These are phyloP conservation scores for Amblyjoppa fuscipennis DNA, from an alignment of 2,888 invertebrate genomes.

Conservation along the genomic window DNA sequence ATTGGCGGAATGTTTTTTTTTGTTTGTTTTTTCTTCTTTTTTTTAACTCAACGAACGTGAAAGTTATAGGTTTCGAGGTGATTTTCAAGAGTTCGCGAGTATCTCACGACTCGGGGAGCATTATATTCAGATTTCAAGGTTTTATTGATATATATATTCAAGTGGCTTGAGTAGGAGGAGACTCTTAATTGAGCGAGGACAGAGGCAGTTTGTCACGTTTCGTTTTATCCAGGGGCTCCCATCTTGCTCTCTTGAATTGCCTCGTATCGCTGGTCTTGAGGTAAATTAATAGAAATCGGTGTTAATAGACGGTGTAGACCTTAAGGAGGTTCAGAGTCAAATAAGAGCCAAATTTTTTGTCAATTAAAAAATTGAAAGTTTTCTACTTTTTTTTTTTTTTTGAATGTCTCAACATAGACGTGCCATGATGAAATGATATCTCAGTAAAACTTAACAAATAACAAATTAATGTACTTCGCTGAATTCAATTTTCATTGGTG, in stretches of 20 bases:
- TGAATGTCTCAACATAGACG: not conserved
- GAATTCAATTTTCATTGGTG: no score
- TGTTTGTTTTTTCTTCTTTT: not conserved
- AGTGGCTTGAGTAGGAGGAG: not conserved
- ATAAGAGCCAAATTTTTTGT: not conserved
- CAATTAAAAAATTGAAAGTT: not conserved
- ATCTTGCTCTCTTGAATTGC: slow-evolving; percentile 51
- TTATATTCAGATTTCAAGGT: slow-evolving; percentile 64
- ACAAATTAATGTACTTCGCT: no score
- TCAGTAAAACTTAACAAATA: no score
- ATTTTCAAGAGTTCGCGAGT: slow-evolving; percentile 68
- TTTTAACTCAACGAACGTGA: slow-evolving; percentile 58
- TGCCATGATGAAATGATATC: not conserved
- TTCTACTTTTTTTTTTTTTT: no score
- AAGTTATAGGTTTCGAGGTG: slow-evolving; percentile 61
- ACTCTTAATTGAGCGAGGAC: slow-evolving; percentile 59
- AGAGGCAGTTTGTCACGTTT: slow-evolving; percentile 63
- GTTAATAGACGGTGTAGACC: not conserved
- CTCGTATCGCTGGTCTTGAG: slow-evolving; percentile 42
- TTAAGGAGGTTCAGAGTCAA: not conserved
- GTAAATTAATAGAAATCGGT: not conserved
- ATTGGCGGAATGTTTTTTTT: slow-evolving; percentile 23
- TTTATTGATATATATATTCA: slow-evolving; percentile 60
- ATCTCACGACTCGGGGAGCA: slow-evolving; percentile 64
- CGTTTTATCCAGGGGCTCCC: slow-evolving; percentile 60